Evolutionary conservation across 2,888 invertebrate genomes (phyloP).

Genomic region (Diarsia rubi): DNA sequence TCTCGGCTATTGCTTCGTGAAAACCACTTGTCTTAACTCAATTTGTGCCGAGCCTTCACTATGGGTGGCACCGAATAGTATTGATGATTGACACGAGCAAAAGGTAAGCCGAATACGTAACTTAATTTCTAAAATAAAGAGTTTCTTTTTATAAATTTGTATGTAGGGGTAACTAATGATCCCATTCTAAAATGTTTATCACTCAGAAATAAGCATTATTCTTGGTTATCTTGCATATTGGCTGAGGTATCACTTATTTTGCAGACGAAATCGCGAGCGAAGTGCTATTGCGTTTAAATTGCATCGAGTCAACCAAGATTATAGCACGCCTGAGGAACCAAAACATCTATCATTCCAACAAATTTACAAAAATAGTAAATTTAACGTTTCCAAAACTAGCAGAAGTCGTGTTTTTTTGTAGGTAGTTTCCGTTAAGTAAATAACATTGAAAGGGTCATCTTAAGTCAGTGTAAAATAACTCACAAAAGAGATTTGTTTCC

Average conservation of each 20-base stretch:
- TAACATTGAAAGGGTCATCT: slow-evolving; percentile 76
- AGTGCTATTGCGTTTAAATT: too few relatives aligned
- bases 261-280: too few relatives aligned
- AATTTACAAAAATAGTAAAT: neutral
- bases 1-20: neutral
- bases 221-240: too few relatives aligned
- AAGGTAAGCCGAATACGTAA: neutral
- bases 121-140: too few relatives aligned
- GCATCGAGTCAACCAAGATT: too few relatives aligned
- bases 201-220: too few relatives aligned
- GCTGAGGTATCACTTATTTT: too few relatives aligned
- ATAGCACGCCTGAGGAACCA: neutral
- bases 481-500: slow-evolving; percentile 85
- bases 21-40: neutral
- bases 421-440: slow-evolving; percentile 68
- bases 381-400: neutral
- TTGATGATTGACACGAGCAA: neutral
- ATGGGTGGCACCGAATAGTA: neutral
- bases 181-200: too few relatives aligned
- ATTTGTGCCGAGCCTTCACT: neutral
- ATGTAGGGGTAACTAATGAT: too few relatives aligned
- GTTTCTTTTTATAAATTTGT: too few relatives aligned
- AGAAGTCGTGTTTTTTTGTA: neutral
- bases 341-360: neutral
- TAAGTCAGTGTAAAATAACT: slow-evolving; percentile 78